Conservation (phyloP, 2,797 vertebrate genomes). For the Chiroxiphia lanceolata region DNA sequence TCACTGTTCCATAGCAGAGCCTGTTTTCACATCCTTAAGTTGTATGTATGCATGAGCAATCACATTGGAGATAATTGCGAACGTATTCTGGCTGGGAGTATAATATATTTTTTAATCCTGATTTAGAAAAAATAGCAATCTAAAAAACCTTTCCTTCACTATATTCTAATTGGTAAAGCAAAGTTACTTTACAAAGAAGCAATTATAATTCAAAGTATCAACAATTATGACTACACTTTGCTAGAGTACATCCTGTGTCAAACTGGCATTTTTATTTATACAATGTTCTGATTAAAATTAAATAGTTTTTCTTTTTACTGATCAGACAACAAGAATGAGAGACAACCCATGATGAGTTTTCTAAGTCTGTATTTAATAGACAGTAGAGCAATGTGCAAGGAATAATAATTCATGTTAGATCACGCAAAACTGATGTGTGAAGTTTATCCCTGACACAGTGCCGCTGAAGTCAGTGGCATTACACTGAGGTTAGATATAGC, state of each 20-base stretch:
- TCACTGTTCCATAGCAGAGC: neutral
- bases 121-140: neutral
- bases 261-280: neutral
- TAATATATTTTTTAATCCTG: neutral
- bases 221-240: neutral
- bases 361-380: neutral
- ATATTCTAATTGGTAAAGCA: neutral
- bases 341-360: neutral
- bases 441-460: neutral
- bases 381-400: neutral
- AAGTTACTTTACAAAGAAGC: neutral
- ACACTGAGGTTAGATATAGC: neutral
- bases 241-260: neutral
- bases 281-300: neutral
- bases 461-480: neutral
- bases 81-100: neutral
- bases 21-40: neutral
- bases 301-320: neutral
- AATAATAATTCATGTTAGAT: neutral
- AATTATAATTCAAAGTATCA: neutral
- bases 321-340: neutral
- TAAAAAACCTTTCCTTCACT: neutral
- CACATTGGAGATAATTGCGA: neutral
- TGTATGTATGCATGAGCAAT: neutral
- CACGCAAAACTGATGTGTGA: neutral